A percentile compares a stretch with the other conserved stretches of the same genome.
Conservation (phyloP, 2,888 invertebrate species). For the Napeogenes inachia region DNA sequence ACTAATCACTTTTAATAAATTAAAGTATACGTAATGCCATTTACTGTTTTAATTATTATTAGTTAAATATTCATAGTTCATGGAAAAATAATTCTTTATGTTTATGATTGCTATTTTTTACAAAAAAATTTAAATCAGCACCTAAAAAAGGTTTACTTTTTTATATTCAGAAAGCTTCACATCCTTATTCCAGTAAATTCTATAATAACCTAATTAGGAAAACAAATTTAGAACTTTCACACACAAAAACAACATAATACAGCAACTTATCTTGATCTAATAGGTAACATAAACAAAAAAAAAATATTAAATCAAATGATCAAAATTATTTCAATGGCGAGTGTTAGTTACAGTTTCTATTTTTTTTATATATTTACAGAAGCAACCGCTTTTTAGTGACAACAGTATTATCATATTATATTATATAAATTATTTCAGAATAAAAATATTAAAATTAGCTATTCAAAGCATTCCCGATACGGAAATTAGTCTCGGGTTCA, state of each 20-base stretch:
- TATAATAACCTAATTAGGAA: neutral
- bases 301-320: too few relatives aligned
- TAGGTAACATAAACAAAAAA: too few relatives aligned
- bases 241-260: too few relatives aligned
- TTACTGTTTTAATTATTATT: too few relatives aligned
- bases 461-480: slow-evolving; percentile 46
- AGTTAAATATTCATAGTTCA: neutral
- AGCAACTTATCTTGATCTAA: too few relatives aligned
- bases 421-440: slow-evolving; percentile 33
- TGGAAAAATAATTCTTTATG: slow-evolving; percentile 2
- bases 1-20: too few relatives aligned
- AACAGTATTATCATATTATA: too few relatives aligned
- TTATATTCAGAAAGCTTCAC: slow-evolving; percentile 47
- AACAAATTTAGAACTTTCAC: neutral
- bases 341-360: too few relatives aligned
- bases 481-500: slow-evolving; percentile 44
- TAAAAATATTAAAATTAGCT: slow-evolving; percentile 35
- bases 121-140: slow-evolving; percentile 30
- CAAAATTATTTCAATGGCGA: too few relatives aligned
- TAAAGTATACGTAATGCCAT: too few relatives aligned
- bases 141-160: slow-evolving; percentile 48
- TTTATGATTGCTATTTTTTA: slow-evolving; percentile 6
- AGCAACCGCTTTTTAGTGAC: too few relatives aligned
- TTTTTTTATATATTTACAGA: too few relatives aligned
- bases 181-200: neutral